These are phyloP conservation scores for Melipona bicolor DNA, from an alignment of 2,888 invertebrate genomes.

Conservation along the genomic window DNA sequence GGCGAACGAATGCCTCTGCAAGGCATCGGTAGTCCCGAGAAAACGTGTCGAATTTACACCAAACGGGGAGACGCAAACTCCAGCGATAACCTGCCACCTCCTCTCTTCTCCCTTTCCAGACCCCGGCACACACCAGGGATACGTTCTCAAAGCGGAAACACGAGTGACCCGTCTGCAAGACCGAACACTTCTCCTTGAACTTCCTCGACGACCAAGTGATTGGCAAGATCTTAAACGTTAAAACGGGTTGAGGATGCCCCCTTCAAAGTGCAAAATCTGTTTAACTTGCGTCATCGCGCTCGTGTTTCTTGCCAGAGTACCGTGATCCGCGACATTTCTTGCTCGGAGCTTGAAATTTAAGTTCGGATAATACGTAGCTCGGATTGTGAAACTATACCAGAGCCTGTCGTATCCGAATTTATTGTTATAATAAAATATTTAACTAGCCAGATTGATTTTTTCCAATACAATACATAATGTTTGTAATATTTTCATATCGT, in stretches of 20 bases:
- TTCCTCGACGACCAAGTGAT: background rate
- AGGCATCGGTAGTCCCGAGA: slow-evolving; percentile 44
- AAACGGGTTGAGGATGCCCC: background rate
- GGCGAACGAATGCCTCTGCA: slow-evolving; percentile 19
- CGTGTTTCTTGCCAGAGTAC: no score
- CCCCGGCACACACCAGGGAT: slow-evolving; percentile 2
- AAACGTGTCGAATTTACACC: slow-evolving; percentile 55
- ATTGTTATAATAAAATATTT: no score
- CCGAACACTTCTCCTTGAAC: background rate
- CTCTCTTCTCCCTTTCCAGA: background rate
- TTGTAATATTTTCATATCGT: no score
- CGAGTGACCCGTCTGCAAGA: background rate
- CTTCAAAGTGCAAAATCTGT: background rate
- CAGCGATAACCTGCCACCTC: slow-evolving; percentile 22
- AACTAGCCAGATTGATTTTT: no score
- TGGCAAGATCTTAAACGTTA: background rate
- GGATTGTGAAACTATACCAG: no score
- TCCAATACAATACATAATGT: no score
- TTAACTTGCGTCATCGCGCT: background rate
- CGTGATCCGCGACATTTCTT: no score
- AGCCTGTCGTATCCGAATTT: no score
- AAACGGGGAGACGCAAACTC: slow-evolving; percentile 26
- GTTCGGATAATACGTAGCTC: no score
- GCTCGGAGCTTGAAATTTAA: no score
- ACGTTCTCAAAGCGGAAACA: slow-evolving; percentile 23